Evolutionary conservation across 2,888 invertebrate species (phyloP).

Genomic region (Chaitophorus viminalis): DNA sequence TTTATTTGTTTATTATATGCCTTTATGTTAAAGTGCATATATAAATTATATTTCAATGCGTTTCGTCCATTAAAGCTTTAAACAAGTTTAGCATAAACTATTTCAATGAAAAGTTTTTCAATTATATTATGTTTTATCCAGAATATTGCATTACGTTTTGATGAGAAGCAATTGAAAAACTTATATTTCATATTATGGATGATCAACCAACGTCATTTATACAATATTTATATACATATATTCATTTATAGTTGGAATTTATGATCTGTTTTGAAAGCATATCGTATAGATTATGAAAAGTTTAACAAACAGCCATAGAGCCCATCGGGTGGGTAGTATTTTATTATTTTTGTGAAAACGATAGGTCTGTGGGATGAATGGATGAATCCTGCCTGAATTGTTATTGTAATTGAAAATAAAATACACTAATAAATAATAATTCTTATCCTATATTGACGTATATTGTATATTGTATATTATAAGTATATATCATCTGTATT

Average conservation of each 20-base stretch:
- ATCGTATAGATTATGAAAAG: background rate
- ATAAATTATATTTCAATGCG: background rate
- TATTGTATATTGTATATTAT: too few relatives aligned
- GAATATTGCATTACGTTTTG: background rate
- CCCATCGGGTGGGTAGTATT: background rate
- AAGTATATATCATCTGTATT: too few relatives aligned
- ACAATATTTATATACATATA: background rate
- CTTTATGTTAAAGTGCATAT: background rate
- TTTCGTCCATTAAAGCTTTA: background rate
- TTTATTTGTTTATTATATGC: too few relatives aligned
- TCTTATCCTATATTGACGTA: background rate
- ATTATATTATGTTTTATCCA: background rate
- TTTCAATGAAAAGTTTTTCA: background rate
- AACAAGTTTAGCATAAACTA: background rate
- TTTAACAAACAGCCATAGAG: conserved; percentile 8
- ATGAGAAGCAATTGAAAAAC: background rate
- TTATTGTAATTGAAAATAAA: background rate
- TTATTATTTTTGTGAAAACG: background rate
- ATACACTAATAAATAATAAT: background rate
- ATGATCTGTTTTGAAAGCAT: background rate
- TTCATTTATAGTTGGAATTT: background rate
- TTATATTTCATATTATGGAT: background rate
- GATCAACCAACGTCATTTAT: background rate
- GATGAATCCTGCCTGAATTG: background rate
- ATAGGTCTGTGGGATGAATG: background rate